Base-by-base conservation (phyloP, 2,797 vertebrate species). In the Rhinella marina region DNA sequence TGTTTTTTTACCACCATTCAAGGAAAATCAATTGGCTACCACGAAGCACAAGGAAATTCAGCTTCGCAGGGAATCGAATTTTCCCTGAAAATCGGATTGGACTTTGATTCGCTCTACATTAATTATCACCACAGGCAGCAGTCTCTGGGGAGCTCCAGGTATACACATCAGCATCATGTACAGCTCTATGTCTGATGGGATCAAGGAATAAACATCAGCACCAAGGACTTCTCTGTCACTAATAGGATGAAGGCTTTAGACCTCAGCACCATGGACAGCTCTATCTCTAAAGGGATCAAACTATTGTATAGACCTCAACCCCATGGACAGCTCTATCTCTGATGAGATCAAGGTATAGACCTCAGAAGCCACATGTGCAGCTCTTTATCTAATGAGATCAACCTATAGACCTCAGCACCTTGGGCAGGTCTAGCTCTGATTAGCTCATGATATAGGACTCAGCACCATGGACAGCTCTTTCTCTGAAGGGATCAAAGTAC, bases 341-440 rank as follows among this genome's bases (percentile, higher is more conserved):
- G n/a, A 7, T 72, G 12, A 19, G 6, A 21, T 41, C 1, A 41
- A 41, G 16, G 29, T 41, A 32, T 41, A 41, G n/a, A 27, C 27
- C 85, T 70, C 89, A n/a, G n/a, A n/a, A 84, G 85, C 90, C 88
- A 86, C 75, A 12, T 13, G 81, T 83, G 82, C 76, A 85, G 76
- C 76, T 81, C 61, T 16, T 2, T 8, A 21, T 54, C 52, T 81
- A 19, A 13, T 21, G 11, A 8, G 29, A 10, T 25, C 75, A 54
- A 25, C 6, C 8, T 54, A 77, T n/a, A 77, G 21, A 23, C 48
- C 75, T 77, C 21, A 14, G 50, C 75, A 25, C 50, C 50, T 54
- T 54, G 50, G 23, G 25, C 21, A 77, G 5, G 50, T 77, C 23
- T 54, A 52, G 16, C 23, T 54, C 75, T 50, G 9, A n/a, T 25